Evolutionary conservation across 2,113 vertebrate genomes (phyloP).

Genomic region (Pomatorhinus ruficollis): DNA sequence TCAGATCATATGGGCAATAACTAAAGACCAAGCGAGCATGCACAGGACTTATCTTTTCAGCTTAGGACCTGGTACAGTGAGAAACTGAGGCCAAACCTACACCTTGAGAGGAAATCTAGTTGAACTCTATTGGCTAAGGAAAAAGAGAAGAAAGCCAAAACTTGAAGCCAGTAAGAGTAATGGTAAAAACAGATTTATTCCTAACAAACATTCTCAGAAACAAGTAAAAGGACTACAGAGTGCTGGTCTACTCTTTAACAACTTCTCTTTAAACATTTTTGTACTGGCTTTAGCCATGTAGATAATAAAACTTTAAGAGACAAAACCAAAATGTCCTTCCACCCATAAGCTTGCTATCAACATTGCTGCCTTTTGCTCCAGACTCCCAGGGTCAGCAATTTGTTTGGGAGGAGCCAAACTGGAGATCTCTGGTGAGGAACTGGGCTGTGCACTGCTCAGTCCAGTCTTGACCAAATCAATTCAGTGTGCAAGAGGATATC

Average conservation of each 20-base stretch:
- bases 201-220: background rate
- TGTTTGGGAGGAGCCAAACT: background rate
- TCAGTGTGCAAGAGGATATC: slow-evolving; percentile 25
- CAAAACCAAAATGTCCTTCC: background rate
- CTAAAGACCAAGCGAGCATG: background rate
- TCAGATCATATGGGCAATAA: background rate
- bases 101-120: background rate
- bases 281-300: background rate
- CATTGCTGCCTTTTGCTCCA: background rate
- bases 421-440: background rate
- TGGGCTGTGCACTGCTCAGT: background rate
- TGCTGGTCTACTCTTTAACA: background rate
- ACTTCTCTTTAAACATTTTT: background rate
- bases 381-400: background rate
- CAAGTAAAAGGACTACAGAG: background rate
- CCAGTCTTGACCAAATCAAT: slow-evolving; percentile 32
- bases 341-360: background rate
- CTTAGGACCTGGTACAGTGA: background rate
- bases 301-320: background rate
- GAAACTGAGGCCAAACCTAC: background rate
- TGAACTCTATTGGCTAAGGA: background rate
- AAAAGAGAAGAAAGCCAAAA: background rate
- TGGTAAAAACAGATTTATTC: background rate
- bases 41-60: background rate
- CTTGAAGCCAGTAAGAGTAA: background rate